A percentile compares a stretch with the other conserved stretches of the same genome.
These are phyloP conservation scores for Isichthys henryi DNA, from an alignment of 2,113 vertebrate species.

Conservation along the genomic window DNA sequence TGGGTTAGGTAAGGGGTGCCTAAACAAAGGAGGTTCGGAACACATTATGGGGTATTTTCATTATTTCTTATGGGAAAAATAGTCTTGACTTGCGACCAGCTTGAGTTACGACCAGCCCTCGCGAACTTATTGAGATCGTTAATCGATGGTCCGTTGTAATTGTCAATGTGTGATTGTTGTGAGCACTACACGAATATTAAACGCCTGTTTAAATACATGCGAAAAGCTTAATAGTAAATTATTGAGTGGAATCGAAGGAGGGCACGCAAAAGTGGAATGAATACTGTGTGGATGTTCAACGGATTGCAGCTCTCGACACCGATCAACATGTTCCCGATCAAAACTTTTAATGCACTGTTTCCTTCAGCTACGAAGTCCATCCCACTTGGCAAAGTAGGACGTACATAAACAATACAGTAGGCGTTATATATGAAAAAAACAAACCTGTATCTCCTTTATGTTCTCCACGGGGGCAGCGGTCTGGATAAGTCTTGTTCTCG, in stretches of 20 bases:
- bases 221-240: background rate
- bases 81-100: too few relatives aligned
- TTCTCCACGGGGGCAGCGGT: slow-evolving; percentile 35
- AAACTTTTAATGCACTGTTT: background rate
- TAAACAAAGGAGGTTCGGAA: too few relatives aligned
- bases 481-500: slow-evolving; percentile 41
- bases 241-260: background rate
- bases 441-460: slow-evolving; percentile 57
- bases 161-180: background rate
- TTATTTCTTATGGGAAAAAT: too few relatives aligned
- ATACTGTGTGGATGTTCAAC: background rate
- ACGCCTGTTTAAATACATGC: background rate
- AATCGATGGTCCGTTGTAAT: too few relatives aligned
- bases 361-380: background rate
- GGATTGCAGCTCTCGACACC: background rate
- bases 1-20: too few relatives aligned
- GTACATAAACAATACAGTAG: background rate
- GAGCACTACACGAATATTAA: background rate
- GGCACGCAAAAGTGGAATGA: background rate
- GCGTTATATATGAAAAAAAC: slow-evolving; percentile 4
- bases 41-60: too few relatives aligned
- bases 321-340: background rate
- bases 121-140: too few relatives aligned
- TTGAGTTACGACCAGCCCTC: too few relatives aligned
- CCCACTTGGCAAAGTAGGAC: background rate